Base-by-base conservation (phyloP, 37 sponge, comb jelly and placozoan genomes). In the Spongia lamella region DNA sequence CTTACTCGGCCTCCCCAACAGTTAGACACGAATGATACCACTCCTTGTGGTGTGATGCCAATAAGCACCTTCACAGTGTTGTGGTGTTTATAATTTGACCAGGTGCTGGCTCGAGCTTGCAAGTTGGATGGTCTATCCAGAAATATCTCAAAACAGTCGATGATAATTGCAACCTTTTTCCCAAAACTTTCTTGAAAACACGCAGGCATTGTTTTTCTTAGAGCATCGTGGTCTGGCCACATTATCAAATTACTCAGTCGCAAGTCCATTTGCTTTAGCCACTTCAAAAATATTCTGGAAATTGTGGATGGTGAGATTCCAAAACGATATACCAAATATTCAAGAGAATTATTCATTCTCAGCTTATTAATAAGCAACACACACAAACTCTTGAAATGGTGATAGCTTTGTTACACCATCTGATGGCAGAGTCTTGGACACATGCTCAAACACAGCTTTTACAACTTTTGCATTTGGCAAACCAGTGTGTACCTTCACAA, bases 1-100 rank as follows among this genome's bases (percentile, higher is more conserved):
- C 84, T 79, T 0, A 56, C 68, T 43, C 84, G 47, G 1, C 92
- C 92, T 38, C 92, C 80, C 83, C 87, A 86, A 34, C 65, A 67
- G 14, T 81, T 53, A n/a, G 85, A 84, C 5, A 90, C 62, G 55
- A 61, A 90, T 26, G 77, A 38, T 30, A 90, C 83, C 38, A 57
- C 66, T 61, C 70, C n/a, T n/a, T n/a, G n/a, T n/a, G n/a, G n/a
- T n/a, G n/a, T n/a, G n/a, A n/a, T n/a, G n/a, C n/a, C n/a, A 20
- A 70, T 79, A 1, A 71, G 29, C 14, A 69, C 53, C 32, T 80
- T 80, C 1, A 49, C 72, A 40, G 81, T 80, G 36, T 80, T 80
- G 61, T 80, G 81, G 27, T 80, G 81, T 38, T 80, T 80, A 53
- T 80, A 71, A 1, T 50, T 50, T 7, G 71, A 70, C 43, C 51